Percentiles rank a stretch among this genome's conserved stretches.
phyloP scores from a whole-genome alignment of 1,140 invertebrate species.

The Bombus waltoni region DNA sequence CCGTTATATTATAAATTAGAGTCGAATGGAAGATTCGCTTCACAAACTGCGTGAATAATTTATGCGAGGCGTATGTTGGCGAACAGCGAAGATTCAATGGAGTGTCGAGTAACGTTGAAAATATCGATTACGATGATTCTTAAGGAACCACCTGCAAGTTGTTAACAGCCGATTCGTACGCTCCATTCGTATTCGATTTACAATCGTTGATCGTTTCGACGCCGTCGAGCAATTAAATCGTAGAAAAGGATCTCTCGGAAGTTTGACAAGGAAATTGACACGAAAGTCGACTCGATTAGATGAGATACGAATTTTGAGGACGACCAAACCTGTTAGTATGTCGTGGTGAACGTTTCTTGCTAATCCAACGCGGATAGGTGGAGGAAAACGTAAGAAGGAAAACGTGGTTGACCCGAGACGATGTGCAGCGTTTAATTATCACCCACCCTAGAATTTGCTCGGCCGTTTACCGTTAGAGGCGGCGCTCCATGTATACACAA shows the following conservation, averaged over 20 bases:
- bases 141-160: background rate
- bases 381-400: slow-evolving; percentile 14
- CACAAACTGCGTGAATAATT: slow-evolving; percentile 40
- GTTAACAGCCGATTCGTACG: background rate
- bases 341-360: background rate
- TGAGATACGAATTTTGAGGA: slow-evolving; percentile 4
- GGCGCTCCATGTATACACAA: slow-evolving; percentile 48
- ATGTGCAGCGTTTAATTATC: slow-evolving; percentile 54
- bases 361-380: background rate
- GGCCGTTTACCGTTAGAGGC: slow-evolving; percentile 59
- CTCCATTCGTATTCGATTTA: no score
- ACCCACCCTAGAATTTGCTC: slow-evolving; percentile 36
- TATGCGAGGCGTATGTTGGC: slow-evolving; percentile 2
- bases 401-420: slow-evolving; percentile 20
- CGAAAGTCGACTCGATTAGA: background rate
- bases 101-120: slow-evolving; percentile 11
- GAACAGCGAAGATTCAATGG: background rate
- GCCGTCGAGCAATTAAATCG: no score
- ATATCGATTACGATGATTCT: slow-evolving; percentile 15
- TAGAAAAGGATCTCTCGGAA: background rate
- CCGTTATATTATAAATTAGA: slow-evolving; percentile 49
- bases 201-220: background rate
- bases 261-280: background rate
- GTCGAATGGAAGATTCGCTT: slow-evolving; percentile 37
- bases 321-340: background rate